These are phyloP conservation scores for Eilema griseolum DNA, from an alignment of 2,888 invertebrate species.

Conservation along the genomic window DNA sequence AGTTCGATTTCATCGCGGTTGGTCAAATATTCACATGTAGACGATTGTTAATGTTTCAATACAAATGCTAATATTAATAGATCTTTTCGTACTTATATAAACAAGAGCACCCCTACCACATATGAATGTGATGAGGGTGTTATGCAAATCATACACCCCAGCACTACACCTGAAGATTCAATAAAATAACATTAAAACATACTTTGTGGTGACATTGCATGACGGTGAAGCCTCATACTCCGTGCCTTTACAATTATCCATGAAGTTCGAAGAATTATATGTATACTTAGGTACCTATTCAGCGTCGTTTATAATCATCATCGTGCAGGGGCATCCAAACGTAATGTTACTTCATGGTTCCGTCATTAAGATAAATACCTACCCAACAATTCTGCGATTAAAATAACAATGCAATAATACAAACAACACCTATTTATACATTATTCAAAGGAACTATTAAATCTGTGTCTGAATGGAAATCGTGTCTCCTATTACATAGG, in stretches of 20 bases:
- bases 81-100: background rate
- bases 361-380: slow-evolving; percentile 3
- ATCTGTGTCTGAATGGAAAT: slow-evolving; percentile 10
- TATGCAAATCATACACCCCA: background rate
- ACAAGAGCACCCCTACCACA: background rate
- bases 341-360: background rate
- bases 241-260: background rate
- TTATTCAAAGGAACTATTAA: slow-evolving; percentile 10
- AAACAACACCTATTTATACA: slow-evolving; percentile 13
- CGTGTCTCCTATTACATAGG: slow-evolving; percentile 12
- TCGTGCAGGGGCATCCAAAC: background rate
- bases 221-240: background rate
- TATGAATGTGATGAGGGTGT: background rate
- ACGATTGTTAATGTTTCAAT: background rate
- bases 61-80: background rate
- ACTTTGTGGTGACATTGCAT: background rate
- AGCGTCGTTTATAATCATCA: background rate
- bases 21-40: background rate
- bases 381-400: slow-evolving; percentile 14
- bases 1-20: background rate
- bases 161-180: background rate
- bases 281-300: background rate
- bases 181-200: background rate
- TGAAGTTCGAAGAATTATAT: background rate
- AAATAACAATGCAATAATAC: slow-evolving; percentile 17